Conservation (phyloP, 2,888 invertebrate genomes). For the Parnassius orleans region DNA sequence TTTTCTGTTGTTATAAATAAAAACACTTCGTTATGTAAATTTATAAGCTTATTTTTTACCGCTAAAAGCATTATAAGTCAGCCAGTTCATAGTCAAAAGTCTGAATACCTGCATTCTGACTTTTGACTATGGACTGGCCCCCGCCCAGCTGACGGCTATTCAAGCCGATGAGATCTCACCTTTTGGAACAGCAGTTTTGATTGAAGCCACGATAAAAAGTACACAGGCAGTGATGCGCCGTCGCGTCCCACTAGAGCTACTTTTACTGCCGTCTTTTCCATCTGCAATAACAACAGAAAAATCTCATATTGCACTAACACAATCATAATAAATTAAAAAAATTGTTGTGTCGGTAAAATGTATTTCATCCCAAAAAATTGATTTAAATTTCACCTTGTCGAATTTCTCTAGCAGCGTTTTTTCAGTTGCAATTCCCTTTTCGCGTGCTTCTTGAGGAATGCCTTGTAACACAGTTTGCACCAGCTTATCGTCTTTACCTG, state of each 20-base stretch:
- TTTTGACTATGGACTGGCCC: too few relatives aligned
- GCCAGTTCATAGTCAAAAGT: too few relatives aligned
- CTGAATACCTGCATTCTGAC: too few relatives aligned
- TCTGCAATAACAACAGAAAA: constrained; percentile 52
- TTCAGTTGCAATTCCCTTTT: constrained; percentile 93
- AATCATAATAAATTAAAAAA: neutral
- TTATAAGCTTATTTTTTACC: too few relatives aligned
- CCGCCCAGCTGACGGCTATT: too few relatives aligned
- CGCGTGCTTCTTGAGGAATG: constrained; percentile 88
- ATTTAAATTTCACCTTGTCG: constrained; percentile 73
- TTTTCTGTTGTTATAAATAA: too few relatives aligned
- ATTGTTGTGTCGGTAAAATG: neutral
- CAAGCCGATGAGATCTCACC: constrained; percentile 38
- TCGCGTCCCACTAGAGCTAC: constrained; percentile 93
- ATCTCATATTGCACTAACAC: neutral
- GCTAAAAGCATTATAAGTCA: too few relatives aligned
- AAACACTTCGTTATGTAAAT: too few relatives aligned
- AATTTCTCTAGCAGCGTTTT: constrained; percentile 92
- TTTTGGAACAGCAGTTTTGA: constrained; percentile 88
- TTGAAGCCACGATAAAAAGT: constrained; percentile 93
- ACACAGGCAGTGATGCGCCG: constrained; percentile 91
- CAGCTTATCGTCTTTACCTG: constrained; percentile 88
- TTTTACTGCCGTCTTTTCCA: constrained; percentile 89
- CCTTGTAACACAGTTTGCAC: constrained; percentile 88
- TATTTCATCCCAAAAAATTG: too few relatives aligned